Percentiles rank a stretch among this genome's conserved stretches.
Conservation (phyloP, 1,140 invertebrate species). For the Drosophila virilis region DNA sequence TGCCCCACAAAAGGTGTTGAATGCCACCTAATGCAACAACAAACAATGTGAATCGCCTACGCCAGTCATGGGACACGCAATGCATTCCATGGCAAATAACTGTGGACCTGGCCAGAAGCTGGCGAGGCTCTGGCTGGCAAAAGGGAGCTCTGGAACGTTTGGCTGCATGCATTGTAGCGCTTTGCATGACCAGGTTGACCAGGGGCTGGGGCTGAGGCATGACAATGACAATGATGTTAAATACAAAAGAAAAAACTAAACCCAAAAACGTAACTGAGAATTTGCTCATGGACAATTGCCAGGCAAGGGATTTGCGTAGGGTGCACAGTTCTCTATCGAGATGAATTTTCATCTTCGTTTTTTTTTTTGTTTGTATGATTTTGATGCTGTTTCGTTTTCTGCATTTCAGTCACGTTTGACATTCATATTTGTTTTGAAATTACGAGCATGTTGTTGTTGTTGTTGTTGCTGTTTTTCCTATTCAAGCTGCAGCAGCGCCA, state of each 20-base stretch:
- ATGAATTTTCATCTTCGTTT: constrained; percentile 1
- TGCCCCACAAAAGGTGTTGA: constrained; percentile 19
- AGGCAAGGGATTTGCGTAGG: not conserved
- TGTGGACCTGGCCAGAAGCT: not conserved
- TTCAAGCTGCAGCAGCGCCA: constrained; percentile 12
- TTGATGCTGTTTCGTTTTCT: constrained; percentile 37
- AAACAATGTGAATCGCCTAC: constrained; percentile 12
- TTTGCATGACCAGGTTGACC: not conserved
- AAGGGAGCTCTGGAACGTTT: constrained; percentile 10
- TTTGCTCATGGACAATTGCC: constrained; percentile 5
- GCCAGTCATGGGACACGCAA: constrained; percentile 14
- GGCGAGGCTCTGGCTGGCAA: not conserved
- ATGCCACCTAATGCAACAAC: constrained; percentile 7
- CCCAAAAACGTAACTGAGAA: not conserved
- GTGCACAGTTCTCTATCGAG: not conserved
- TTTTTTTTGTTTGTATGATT: not conserved
- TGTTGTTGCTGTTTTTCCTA: constrained; percentile 7
- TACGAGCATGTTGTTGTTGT: constrained; percentile 49
- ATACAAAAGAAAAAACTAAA: not conserved
- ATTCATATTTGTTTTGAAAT: constrained; percentile 77
- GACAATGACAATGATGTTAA: constrained; percentile 29
- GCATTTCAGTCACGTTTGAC: constrained; percentile 78
- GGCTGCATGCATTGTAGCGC: constrained; percentile 33
- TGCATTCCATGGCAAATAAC: constrained; percentile 5
- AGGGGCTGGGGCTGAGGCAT: not conserved